Base-by-base conservation (phyloP, 2,888 invertebrate genomes). In the Patella caerulea region DNA sequence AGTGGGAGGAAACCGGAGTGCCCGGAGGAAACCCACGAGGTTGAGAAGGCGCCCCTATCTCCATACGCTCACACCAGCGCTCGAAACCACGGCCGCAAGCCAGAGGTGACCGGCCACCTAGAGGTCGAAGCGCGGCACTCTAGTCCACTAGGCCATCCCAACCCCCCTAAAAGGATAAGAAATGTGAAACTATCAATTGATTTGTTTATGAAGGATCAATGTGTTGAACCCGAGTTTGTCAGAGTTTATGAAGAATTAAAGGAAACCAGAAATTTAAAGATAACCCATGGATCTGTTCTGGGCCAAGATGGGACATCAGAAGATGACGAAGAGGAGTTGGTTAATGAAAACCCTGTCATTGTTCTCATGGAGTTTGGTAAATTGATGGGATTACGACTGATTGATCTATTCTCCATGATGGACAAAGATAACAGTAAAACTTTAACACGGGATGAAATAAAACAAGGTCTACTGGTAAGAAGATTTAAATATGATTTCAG, bases 371-470 rank as follows among this genome's bases (percentile, higher is more conserved):
- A 88, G 78, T 87, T 86, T 59, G 86, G 86, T 15, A 83, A 83
- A 69, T 79, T 87, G 7, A 83, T 84, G 82, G 85, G 85, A 12
- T 85, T 87, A 24, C 78, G 88, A 4, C 83, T 88, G 11, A 84
- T 87, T 75, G 88, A 88, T 76, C 77, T 88, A 17, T 88, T 89
- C 70, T 78, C 86, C 14, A 84, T 85, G 19, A 82, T 89, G 72
- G 88, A 88, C 78, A 86, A 86, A 71, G 88, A 89, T 80, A 86
- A 85, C n/a, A 88, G 87, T 77, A 86, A 85, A 76, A 85, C 87
- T 19, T 82, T 89, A 17, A 86, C 87, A 19, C 83, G 83, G 19
- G 78, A 81, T 11, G 89, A 89, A 77, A 87, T 89, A 69, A 86
- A 85, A 71, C 79, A 75, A 7, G 89, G 88, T 1, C 75, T 89